phyloP scores from a whole-genome alignment of 2,113 vertebrate species.

The Psittacula cyanocephala region DNA sequence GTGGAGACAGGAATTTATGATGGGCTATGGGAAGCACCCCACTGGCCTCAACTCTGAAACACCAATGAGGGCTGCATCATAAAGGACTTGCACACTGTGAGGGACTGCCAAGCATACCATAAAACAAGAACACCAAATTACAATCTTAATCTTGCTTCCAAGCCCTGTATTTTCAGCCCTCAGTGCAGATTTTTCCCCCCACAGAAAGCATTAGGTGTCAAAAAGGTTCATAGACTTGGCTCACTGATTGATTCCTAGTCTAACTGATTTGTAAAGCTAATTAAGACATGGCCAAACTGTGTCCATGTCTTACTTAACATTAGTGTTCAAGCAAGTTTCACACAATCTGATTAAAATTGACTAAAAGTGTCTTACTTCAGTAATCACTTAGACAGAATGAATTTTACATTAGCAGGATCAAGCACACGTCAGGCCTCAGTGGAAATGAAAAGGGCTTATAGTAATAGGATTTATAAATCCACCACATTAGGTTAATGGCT shows the following conservation, averaged over 20 bases:
- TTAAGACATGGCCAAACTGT: constrained; percentile 73
- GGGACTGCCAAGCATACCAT: not conserved
- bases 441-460: constrained; percentile 79
- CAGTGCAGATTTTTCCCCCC: not conserved
- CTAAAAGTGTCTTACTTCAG: constrained; percentile 77
- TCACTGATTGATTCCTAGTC: constrained; percentile 61
- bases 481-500: constrained; percentile 80
- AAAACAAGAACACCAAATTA: constrained; percentile 1
- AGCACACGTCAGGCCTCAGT: constrained; percentile 74
- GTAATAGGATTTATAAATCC: constrained; percentile 81
- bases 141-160: constrained; percentile 34
- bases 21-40: not conserved
- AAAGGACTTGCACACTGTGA: constrained; percentile 21
- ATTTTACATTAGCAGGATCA: constrained; percentile 81
- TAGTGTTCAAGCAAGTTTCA: constrained; percentile 67
- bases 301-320: constrained; percentile 62
- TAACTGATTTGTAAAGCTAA: constrained; percentile 66
- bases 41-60: constrained; percentile 7
- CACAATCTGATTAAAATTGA: constrained; percentile 76
- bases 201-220: constrained; percentile 35
- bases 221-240: constrained; percentile 54
- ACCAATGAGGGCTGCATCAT: not conserved
- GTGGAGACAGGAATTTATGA: not conserved
- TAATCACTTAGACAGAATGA: constrained; percentile 78
- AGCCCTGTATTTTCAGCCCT: constrained; percentile 22